Conservation (phyloP, 2,113 vertebrate genomes). For the Ictalurus punctatus region DNA sequence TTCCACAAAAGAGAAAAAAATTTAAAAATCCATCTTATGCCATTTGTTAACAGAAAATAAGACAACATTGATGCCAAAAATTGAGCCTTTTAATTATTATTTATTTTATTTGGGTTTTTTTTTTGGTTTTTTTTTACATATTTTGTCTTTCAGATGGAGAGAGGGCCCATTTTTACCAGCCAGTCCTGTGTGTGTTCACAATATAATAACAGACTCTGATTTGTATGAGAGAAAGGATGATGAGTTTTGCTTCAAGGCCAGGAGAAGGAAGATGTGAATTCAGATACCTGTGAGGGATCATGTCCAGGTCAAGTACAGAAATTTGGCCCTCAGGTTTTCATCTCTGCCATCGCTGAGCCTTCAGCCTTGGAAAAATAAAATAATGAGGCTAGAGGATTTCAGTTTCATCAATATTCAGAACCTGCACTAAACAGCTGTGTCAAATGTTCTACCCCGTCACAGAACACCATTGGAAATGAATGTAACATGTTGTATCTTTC, state of each 20-base stretch:
- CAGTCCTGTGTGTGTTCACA: background rate
- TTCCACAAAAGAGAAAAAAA: background rate
- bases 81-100: no score
- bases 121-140: background rate
- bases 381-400: background rate
- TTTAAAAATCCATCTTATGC: background rate
- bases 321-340: background rate
- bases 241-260: background rate
- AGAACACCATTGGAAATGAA: background rate
- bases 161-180: background rate
- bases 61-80: background rate
- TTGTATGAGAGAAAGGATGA: background rate
- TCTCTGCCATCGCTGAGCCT: background rate
- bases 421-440: background rate
- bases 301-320: background rate
- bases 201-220: background rate
- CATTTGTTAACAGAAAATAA: background rate
- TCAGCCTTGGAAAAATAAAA: background rate
- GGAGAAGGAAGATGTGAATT: background rate
- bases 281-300: background rate
- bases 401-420: constrained; percentile 1
- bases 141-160: background rate
- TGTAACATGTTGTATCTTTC: background rate
- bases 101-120: no score
- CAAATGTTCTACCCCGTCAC: background rate